A percentile compares a stretch with the other conserved stretches of the same genome.
Evolutionary conservation across 2,888 invertebrate genomes (phyloP).

Genomic region (Hyppa rectilinea): DNA sequence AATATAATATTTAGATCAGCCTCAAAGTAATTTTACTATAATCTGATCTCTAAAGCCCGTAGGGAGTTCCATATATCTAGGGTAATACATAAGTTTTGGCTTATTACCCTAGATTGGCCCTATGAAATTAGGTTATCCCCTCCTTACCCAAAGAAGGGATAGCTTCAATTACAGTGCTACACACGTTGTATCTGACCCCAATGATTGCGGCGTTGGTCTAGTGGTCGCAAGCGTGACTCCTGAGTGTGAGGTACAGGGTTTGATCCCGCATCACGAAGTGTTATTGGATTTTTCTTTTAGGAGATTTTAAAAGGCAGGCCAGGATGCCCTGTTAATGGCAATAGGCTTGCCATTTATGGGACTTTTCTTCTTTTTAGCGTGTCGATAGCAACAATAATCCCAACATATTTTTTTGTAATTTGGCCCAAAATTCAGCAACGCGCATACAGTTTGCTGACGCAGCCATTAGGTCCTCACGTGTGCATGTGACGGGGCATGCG

Average conservation of each 20-base stretch:
- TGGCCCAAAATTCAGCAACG: too few relatives aligned
- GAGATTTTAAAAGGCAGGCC: not conserved
- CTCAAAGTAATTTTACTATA: constrained; percentile 27
- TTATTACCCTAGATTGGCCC: too few relatives aligned
- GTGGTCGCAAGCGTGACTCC: too few relatives aligned
- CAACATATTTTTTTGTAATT: too few relatives aligned
- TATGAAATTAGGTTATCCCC: too few relatives aligned
- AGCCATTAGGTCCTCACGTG: too few relatives aligned
- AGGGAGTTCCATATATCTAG: constrained; percentile 4
- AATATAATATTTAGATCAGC: constrained; percentile 23
- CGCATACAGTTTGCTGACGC: too few relatives aligned
- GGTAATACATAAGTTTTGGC: too few relatives aligned
- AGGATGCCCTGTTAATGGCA: not conserved
- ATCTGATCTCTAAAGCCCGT: constrained; percentile 32
- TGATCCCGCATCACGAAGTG: not conserved
- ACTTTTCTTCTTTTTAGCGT: too few relatives aligned
- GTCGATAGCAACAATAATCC: too few relatives aligned
- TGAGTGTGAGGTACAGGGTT: not conserved
- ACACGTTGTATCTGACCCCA: not conserved
- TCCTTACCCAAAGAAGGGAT: too few relatives aligned
- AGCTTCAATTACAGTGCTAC: constrained; percentile 2
- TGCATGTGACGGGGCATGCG: too few relatives aligned
- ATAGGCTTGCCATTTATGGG: not conserved
- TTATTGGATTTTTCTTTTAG: not conserved
- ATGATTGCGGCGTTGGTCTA: not conserved